Evolutionary conservation across 2,113 vertebrate genomes (phyloP), one percentile per base, ranked within the genome.

Genomic region (Gopherus flavomarginatus): DNA sequence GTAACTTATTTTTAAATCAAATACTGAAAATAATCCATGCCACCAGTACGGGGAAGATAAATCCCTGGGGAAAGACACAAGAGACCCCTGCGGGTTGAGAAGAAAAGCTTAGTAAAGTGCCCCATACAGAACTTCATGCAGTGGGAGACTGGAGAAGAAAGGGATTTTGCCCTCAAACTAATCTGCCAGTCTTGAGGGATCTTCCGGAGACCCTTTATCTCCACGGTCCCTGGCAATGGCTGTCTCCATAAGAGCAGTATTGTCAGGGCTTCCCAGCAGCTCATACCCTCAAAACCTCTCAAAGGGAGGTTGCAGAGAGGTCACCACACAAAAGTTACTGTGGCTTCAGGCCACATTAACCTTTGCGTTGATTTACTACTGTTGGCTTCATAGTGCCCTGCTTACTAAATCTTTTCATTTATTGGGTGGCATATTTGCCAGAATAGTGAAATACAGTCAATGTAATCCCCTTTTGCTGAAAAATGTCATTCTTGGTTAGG

Each of bases 321-420:
- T 59, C 21, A 85, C 79, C 85, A 56, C 49, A 84, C 54, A 92
- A 93, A 97, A 95, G 95, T 84, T 47, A 62, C 27, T 87, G 54
- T 52, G 89, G 88, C 84, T 95, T 90, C 93, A 94, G 81, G 29
- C 85, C 94, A 95, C 91, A 78, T 93, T 95, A 90, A 95, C 50
- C 81, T 95, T 90, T 92, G 75, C 1, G 52, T 82, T 88, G 49
- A 95, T 96, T 95, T 94, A 94, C 24, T 93, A 82, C 59, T 77
- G 50, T 83, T 86, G 53, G 84, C 9, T n/a, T 83, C 29, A 79
- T 90, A 83, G n/a, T 16, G 1, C 84, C 90, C 47, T 94, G 85
- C 80, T 96, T 97, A 87, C 93, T 85, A 93, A 94, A 94, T 84
- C 22, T 31, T 69, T 96, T 83, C 80, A 90, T 91, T 95, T 94